Base-by-base conservation (phyloP, 2,888 invertebrate species). In the Drosophila percnosoma region DNA sequence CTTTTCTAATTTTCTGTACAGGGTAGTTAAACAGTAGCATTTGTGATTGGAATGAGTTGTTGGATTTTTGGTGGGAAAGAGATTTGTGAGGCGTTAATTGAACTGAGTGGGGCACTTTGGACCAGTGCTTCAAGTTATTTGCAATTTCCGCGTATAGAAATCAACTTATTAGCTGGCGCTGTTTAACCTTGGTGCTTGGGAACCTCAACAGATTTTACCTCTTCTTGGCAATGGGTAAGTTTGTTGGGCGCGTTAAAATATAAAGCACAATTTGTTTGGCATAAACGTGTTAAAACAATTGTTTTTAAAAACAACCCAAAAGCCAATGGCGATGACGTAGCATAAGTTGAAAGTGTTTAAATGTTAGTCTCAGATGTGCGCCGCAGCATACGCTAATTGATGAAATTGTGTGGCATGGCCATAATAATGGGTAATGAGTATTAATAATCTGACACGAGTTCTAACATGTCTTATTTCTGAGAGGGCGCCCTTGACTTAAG, bases 41-140 rank as follows among this genome's bases (percentile, higher is more conserved):
- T 69, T 75, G 49, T 68, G 75, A 63, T 75, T 68, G 57, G 53
- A 60, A 36, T 80, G 69, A 76, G 63, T 63, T 67, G 68, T 66
- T 76, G 57, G 58, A 54, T 58, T 73, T 48, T 58, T 58, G 70
- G 75, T 84, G 90, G 88, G 90, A 89, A 89, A 84, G 68, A 75
- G 65, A 75, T 67, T 73, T 40, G 59, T 69, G 68, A 76, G 73
- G 76, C 90, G 84, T 85, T 87, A 87, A 89, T 89, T 85, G 82
- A 85, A 82, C 73, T 31, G 64, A 66, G 53, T 52, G 45, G 24
- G 65, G 64, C 77, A 76, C 64, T 74, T 74, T 75, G 54, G n/a
- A 48, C 40, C 52, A 59, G 60, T 68, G 71, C 54, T 67, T 68
- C 36, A 64, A 70, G 68, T 62, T 71, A 59, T 67, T 73, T 48